phyloP scores from a whole-genome alignment of 2,113 vertebrate species.

The Anolis sagrei region DNA sequence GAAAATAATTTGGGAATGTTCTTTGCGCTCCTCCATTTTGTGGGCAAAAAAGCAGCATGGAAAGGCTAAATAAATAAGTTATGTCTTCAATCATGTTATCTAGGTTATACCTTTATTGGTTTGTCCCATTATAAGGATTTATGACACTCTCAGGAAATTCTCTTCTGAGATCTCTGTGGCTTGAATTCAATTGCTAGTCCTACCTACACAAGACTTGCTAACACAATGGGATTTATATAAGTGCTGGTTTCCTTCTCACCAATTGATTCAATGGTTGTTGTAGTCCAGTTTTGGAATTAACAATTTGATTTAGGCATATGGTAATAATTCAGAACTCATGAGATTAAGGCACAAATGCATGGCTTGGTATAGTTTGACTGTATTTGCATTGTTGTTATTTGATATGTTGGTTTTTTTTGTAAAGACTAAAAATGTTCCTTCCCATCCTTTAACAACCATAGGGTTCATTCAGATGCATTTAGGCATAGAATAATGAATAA shows the following conservation, averaged over 20 bases:
- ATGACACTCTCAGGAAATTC: conserved; percentile 19
- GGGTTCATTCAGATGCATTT: conserved; percentile 23
- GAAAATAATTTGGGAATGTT: no score
- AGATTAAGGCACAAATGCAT: conserved; percentile 29
- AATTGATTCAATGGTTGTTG: no score
- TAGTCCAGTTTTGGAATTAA: no score
- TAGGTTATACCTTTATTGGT: not conserved
- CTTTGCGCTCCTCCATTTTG: no score
- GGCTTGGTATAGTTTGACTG: conserved; percentile 26
- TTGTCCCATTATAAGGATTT: conserved; percentile 19
- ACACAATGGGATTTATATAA: no score
- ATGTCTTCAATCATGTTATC: not conserved
- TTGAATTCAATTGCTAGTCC: no score
- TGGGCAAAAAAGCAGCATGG: not conserved
- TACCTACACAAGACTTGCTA: no score
- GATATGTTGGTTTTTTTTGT: conserved; percentile 33
- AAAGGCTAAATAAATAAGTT: conserved; percentile 1
- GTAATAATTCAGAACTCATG: conserved; percentile 24
- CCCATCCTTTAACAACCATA: conserved; percentile 4
- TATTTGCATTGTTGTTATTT: conserved; percentile 30
- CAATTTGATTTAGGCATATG: no score
- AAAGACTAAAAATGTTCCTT: conserved; percentile 1
- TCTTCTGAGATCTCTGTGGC: conserved; percentile 21
- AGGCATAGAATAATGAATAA: conserved; percentile 1
- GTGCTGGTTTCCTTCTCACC: no score